Evolutionary conservation across 2,888 invertebrate genomes (phyloP).

Genomic region (Lamellibrachia satsuma): DNA sequence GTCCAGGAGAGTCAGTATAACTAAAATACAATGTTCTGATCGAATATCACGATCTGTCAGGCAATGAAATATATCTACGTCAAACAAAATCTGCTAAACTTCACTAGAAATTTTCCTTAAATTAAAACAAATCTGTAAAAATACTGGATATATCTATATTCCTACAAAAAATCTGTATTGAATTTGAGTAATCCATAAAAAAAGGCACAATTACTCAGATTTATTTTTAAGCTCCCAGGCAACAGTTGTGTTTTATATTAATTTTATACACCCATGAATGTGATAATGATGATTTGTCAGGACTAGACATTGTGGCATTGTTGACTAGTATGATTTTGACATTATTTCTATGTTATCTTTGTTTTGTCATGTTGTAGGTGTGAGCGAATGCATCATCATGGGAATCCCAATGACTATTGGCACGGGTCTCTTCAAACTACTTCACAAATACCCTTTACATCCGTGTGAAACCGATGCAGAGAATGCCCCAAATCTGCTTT

Average conservation of each 20-base stretch:
- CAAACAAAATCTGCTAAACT: too few species aligned
- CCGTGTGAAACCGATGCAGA: not conserved
- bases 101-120: too few species aligned
- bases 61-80: too few species aligned
- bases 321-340: not conserved
- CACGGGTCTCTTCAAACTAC: conserved; percentile 81
- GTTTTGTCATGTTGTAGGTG: conserved; percentile 69
- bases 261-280: not conserved
- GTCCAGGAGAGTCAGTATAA: too few species aligned
- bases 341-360: not conserved
- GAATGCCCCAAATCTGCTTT: not conserved
- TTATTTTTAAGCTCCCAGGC: too few species aligned
- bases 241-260: not conserved
- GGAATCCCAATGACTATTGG: conserved; percentile 94
- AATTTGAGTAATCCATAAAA: too few species aligned
- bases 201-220: too few species aligned
- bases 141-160: too few species aligned
- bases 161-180: too few species aligned
- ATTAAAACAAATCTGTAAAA: too few species aligned
- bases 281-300: not conserved
- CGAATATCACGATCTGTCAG: too few species aligned
- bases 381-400: conserved; percentile 98
- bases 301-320: not conserved
- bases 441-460: conserved; percentile 40
- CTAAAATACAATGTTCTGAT: too few species aligned